phyloP scores from a whole-genome alignment of 2,113 vertebrate species.

The Onychostoma macrolepis region DNA sequence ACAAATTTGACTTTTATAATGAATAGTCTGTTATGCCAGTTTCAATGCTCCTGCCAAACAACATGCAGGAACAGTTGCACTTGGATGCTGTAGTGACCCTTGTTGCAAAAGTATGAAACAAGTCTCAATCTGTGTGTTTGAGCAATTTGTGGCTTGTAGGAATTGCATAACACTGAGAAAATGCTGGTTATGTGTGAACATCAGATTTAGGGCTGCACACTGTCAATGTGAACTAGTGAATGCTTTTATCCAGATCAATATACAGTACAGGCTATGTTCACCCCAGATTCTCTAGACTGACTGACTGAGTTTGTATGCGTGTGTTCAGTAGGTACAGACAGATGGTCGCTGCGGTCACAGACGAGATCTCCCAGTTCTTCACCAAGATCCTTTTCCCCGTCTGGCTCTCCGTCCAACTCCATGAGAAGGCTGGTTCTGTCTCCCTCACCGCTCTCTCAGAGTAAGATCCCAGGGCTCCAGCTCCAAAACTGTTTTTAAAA shows the following conservation, averaged over 20 bases:
- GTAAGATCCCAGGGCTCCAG: conserved; percentile 57
- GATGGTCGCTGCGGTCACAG: conserved; percentile 45
- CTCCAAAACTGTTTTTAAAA: not conserved
- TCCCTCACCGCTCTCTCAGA: conserved; percentile 76
- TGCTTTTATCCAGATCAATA: conserved; percentile 16
- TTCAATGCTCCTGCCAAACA: not conserved
- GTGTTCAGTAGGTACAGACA: conserved; percentile 44
- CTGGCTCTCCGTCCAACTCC: conserved; percentile 68
- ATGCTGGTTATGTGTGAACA: not conserved
- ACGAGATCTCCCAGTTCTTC: conserved; percentile 66
- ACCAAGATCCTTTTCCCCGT: conserved; percentile 74
- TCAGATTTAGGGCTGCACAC: not conserved
- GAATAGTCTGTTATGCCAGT: not conserved
- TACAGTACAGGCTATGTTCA: not conserved
- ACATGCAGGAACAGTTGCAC: conserved; percentile 1
- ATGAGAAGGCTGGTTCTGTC: conserved; percentile 78
- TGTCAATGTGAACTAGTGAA: not conserved
- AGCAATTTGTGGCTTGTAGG: not conserved
- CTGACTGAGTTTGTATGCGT: not conserved
- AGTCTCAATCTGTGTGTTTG: conserved; percentile 18
- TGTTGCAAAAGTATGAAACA: conserved; percentile 25
- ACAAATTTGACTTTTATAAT: not conserved
- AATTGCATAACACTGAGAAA: not conserved
- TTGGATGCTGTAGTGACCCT: not conserved
- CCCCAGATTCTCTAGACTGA: not conserved